Conservation (phyloP, 2,797 vertebrate genomes). For the Huso huso region DNA sequence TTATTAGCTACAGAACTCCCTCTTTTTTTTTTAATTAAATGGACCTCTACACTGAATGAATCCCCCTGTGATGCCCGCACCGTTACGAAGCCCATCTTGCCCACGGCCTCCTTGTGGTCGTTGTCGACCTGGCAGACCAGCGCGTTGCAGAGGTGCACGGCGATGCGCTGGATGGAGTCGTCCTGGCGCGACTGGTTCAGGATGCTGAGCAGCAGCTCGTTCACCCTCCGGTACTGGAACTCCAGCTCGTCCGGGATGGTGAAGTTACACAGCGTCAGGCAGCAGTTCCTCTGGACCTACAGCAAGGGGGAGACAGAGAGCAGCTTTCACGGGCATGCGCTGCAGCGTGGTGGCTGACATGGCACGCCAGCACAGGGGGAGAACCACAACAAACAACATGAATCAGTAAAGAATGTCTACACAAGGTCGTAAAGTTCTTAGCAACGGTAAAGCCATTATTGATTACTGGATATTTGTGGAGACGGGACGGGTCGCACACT, state of each 20-base stretch:
- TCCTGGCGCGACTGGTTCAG: constrained; percentile 86
- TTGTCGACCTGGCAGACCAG: constrained; percentile 98
- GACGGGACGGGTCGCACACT: too few relatives aligned
- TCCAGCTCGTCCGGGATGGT: constrained; percentile 95
- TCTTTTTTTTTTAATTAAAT: constrained; percentile 16
- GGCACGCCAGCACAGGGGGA: not conserved
- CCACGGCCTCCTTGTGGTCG: constrained; percentile 93
- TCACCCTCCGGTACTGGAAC: constrained; percentile 90
- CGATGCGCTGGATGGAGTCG: constrained; percentile 95
- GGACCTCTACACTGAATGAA: constrained; percentile 13
- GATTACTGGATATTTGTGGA: too few relatives aligned
- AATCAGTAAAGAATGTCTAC: too few relatives aligned
- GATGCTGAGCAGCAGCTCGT: constrained; percentile 87
- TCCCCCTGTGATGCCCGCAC: constrained; percentile 37
- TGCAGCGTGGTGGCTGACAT: not conserved
- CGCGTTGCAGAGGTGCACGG: constrained; percentile 93
- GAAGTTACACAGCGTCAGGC: constrained; percentile 94
- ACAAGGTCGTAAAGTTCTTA: too few relatives aligned
- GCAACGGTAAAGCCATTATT: too few relatives aligned
- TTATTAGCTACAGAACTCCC: too few relatives aligned
- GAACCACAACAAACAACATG: too few relatives aligned
- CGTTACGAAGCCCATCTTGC: constrained; percentile 98
- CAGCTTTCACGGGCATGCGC: not conserved
- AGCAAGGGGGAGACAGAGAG: not conserved
- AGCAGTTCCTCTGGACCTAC: constrained; percentile 96